Conservation (phyloP, 2,797 vertebrate species). For the Hypotaenidia philippensis region DNA sequence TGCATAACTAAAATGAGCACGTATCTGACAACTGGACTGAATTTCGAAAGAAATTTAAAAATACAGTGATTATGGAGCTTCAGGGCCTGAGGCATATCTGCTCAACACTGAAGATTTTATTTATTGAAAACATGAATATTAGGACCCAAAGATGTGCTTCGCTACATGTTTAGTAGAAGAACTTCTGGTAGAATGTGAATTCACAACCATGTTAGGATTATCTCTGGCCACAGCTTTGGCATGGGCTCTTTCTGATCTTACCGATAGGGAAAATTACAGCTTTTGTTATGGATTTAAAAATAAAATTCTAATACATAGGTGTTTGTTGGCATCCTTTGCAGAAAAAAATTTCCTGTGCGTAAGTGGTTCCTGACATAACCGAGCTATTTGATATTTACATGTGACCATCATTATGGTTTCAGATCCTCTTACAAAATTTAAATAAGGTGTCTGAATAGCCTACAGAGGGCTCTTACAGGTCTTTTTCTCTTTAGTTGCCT, state of each 20-base stretch:
- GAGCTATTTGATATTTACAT: background rate
- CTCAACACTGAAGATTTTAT: background rate
- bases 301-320: background rate
- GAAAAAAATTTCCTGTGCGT: background rate
- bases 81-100: background rate
- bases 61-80: constrained; percentile 1
- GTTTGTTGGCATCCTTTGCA: background rate
- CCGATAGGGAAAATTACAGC: background rate
- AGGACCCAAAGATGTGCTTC: background rate
- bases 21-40: constrained; percentile 52
- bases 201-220: background rate
- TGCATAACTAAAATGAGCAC: constrained; percentile 54
- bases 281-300: background rate
- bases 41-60: constrained; percentile 50
- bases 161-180: background rate
- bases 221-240: background rate
- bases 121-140: background rate
- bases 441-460: constrained; percentile 55
- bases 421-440: constrained; percentile 39
- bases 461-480: background rate
- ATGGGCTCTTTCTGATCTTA: background rate
- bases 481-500: background rate
- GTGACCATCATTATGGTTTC: background rate
- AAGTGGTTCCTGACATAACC: background rate
- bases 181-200: background rate